Evolutionary conservation across 2,888 invertebrate species (phyloP), one percentile per base, ranked within the genome.

Genomic region (Harmothoe impar): DNA sequence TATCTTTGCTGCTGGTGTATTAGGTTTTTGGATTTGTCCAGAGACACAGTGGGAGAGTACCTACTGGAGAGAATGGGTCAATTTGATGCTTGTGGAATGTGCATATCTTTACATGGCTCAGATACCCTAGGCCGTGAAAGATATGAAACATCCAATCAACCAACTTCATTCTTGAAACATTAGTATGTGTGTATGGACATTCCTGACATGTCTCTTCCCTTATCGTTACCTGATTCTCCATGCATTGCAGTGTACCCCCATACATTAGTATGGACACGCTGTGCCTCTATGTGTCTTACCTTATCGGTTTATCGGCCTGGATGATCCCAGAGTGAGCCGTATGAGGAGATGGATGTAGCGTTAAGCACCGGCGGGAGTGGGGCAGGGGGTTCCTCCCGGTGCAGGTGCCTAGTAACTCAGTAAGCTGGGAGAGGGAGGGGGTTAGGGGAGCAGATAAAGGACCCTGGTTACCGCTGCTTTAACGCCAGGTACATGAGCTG

Each of bases 281-380:
- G n/a, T 62, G 3, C 62, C 62, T 62, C 62, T 62, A 62, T 62
- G n/a, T 62, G 62, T 62, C 62, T 62, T 12, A 7, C 62, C n/a
- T 62, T 62, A 62, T 62, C 62, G 62, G 62, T n/a, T 62, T 62
- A 62, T 62, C 62, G 23, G n/a, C 20, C 62, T 62, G 62, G 62
- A 62, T 62, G 23, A 62, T 62, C 62, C 62, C 62, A n/a, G 23
- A n/a, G 62, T 62, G 62, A n/a, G 7, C 62, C 3, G n/a, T 3
- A 62, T 62, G 62, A 43, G 62, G 62, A 62, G 62, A 62, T 62
- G 62, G 62, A 62, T 62, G 62, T 62, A n/a, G 62, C 62, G 62
- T 62, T 62, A 62, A 62, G 62, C 20, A 62, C 62, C 62, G 20
- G 62, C 7, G 62, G 62, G 62, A 62, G 12, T 62, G n/a, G 62